Evolutionary conservation across 2,888 invertebrate species (phyloP).

Genomic region (Leptinotarsa peninsularis): DNA sequence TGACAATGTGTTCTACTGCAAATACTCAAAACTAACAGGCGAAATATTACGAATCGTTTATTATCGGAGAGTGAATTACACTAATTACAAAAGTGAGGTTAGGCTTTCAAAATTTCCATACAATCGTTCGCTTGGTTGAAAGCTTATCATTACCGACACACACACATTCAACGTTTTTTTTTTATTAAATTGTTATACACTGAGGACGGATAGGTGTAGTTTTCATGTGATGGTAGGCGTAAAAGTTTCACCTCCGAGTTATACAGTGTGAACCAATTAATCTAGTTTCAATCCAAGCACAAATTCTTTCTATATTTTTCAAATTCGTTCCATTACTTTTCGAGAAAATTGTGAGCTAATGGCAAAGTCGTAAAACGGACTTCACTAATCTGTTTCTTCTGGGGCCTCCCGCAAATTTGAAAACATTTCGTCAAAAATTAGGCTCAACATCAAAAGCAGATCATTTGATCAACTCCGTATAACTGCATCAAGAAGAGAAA

Average conservation of each 20-base stretch:
- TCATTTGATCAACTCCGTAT: too few species aligned
- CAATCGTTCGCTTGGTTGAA: neutral
- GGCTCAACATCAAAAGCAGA: too few species aligned
- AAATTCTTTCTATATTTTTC: too few species aligned
- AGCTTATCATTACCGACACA: neutral
- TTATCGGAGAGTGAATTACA: neutral
- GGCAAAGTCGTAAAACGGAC: too few species aligned
- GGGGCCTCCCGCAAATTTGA: too few species aligned
- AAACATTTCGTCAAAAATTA: too few species aligned
- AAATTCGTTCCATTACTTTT: too few species aligned
- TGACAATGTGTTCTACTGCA: neutral
- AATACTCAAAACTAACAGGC: slow-evolving; percentile 9
- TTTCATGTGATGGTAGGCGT: slow-evolving; percentile 11
- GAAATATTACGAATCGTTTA: neutral
- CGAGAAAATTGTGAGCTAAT: too few species aligned
- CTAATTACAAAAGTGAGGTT: neutral
- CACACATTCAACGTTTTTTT: slow-evolving; percentile 13
- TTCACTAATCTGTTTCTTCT: too few species aligned
- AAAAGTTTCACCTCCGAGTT: neutral
- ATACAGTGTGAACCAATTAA: neutral
- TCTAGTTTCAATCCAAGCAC: too few species aligned
- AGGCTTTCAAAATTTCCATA: neutral
- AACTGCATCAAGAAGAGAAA: too few species aligned
- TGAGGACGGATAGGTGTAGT: slow-evolving; percentile 47
- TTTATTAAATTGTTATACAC: slow-evolving; percentile 40